Evolutionary conservation across 2,888 invertebrate genomes (phyloP), one percentile per base, ranked within the genome.

Genomic region (Synanthedon vespiformis): DNA sequence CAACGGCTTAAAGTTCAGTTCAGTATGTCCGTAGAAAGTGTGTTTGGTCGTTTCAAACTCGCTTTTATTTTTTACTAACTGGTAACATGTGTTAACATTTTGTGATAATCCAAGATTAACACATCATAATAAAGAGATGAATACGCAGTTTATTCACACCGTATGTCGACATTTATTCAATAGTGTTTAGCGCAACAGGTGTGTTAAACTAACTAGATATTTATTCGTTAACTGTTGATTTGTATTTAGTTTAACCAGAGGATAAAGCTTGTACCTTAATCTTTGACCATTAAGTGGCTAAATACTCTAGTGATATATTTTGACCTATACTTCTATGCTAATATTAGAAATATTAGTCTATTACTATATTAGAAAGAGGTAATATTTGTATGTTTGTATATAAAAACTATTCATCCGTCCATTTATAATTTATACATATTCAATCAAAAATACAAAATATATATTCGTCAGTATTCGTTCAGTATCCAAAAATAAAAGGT

Each of bases 71-170:
- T 86, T 83, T 81, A 79, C 72, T 84, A 85, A 86, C 85, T 82
- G 79, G 83, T 80, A 85, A 87, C 87, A 87, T 85, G 85, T 86
- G 87, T 87, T 86, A 86, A 87, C 85, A 86, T 87, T 87, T 85
- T 83, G 80, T 80, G 84, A 80, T 87, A 87, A 87, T 85, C 85
- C 80, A 61, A 85, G 82, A 85, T 86, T 86, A 86, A 85, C 87
- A 86, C 86, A 80, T 86, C 83, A 86, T 87, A 87, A 87, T 84
- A 86, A 86, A 85, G 85, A 80, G 81, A 86, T 87, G 86, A 86
- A 83, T 80, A 66, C 74, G 70, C 70, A 70, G 85, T 86, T 87
- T 86, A 78, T 83, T 86, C 71, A 80, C 73, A 61, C 82, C 86
- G 78, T 85, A 76, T 87, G 86, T 80, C 82, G 73, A 64, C 61